Percentiles rank a stretch among this genome's conserved stretches.
phyloP scores from a whole-genome alignment of 2,113 vertebrate species.

The Anolis carolinensis region DNA sequence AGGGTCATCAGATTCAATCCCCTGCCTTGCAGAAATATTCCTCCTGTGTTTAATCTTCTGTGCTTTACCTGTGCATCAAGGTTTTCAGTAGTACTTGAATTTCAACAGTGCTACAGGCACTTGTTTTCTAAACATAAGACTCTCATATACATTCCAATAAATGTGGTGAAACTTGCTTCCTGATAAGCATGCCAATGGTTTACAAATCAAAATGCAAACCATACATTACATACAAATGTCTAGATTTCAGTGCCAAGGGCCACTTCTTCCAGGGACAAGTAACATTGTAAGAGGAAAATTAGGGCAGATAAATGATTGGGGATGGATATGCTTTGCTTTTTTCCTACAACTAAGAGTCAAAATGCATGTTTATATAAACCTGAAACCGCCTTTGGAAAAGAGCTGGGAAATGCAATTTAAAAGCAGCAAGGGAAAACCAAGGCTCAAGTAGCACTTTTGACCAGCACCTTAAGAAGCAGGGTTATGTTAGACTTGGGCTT shows the following conservation, averaged over 20 bases:
- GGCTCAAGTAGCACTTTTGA: not conserved
- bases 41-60: not conserved
- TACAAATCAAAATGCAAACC: not conserved
- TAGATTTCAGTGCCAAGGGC: not conserved
- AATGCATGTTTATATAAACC: not conserved
- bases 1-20: no score
- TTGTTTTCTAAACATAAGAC: not conserved
- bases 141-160: not conserved
- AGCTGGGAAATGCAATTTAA: not conserved
- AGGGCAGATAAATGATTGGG: not conserved
- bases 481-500: no score
- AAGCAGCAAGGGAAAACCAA: not conserved
- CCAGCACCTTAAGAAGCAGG: not conserved
- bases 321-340: not conserved
- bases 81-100: not conserved
- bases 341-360: not conserved
- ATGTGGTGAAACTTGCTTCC: not conserved
- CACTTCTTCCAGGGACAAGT: not conserved
- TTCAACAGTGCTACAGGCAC: not conserved
- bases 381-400: not conserved
- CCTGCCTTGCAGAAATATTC: no score
- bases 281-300: not conserved
- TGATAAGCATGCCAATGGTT: not conserved
- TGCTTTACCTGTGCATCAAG: not conserved
- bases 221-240: not conserved